Conservation (phyloP, 2,797 vertebrate genomes). For the Kryptolebias ocellatus region DNA sequence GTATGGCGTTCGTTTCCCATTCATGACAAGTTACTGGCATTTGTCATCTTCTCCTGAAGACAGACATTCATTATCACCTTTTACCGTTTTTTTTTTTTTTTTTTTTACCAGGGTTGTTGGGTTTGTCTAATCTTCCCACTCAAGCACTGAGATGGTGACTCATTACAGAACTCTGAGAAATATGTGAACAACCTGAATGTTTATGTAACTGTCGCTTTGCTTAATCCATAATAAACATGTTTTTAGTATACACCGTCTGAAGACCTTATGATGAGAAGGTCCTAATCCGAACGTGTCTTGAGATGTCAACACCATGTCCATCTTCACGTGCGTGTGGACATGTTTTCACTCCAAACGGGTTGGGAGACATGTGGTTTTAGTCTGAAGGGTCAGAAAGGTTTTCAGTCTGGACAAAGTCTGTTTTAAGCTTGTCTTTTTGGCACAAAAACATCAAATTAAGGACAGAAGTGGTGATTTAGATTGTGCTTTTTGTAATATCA, state of each 20-base stretch:
- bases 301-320: conserved; percentile 1
- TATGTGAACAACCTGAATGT: neutral
- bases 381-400: conserved; percentile 22
- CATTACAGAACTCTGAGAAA: neutral
- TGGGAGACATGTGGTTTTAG: conserved; percentile 25
- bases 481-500: neutral
- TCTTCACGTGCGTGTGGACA: neutral
- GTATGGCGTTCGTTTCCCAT: neutral
- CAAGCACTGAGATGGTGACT: neutral
- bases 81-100: neutral
- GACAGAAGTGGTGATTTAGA: neutral
- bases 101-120: neutral
- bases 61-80: conserved; percentile 5
- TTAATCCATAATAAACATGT: neutral
- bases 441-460: neutral
- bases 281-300: conserved; percentile 7
- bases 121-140: neutral
- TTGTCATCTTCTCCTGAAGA: conserved; percentile 7
- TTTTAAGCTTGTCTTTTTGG: neutral
- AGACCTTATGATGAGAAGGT: neutral
- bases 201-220: neutral
- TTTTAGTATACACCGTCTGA: neutral
- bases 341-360: conserved; percentile 16
- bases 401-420: conserved; percentile 17
- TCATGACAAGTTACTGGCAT: neutral